Evolutionary conservation across 2,113 vertebrate genomes (phyloP), one percentile per base, ranked within the genome.

Genomic region (Trinectes maculatus): DNA sequence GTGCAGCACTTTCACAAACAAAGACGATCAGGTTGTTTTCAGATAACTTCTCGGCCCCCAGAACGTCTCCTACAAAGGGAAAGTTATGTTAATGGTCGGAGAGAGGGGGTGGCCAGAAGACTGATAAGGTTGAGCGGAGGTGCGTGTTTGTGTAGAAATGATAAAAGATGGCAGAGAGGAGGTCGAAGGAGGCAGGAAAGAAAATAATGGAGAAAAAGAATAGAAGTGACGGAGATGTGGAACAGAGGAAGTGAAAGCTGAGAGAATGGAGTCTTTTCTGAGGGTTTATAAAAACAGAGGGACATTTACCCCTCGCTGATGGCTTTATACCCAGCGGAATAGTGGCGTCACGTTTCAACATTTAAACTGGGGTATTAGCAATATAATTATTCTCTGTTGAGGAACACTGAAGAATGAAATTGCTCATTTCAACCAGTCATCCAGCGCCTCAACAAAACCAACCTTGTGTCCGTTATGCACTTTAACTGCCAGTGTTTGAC

Each of bases 391-490:
- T 79, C 59, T 70, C 60, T 69, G 63, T 44, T 48, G 58, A 82
- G 61, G 16, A 37, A 36, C 40, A 61, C 55, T 8, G 40, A 74
- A 36, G 40, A 31, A 78, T 63, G 80, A 70, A 71, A 75, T 34
- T 73, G 52, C 67, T 79, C 36, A 70, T 62, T 83, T 71, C 51
- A 53, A 48, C 66, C 67, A 77, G 48, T 82, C 72, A 71, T 33
- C 3, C 21, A 1, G 3, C 46, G 28, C 40, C 39, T 60, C 51
- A 64, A 84, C 71, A 83, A 77, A 86, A 80, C 48, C 55, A 76
- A 71, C 80, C 79, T 86, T 88, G 75, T 88, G 67, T 82, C 42
- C 47, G 46, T 33, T 62, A 54, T 1, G 34, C 51, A 29, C 26
- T 64, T 71, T 4, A 28, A 67, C 55, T 75, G 73, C 70, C 84